A percentile compares a stretch with the other conserved stretches of the same genome.
These are phyloP conservation scores for Orestias chungarensis DNA, from an alignment of 2,797 vertebrate genomes.

Conservation along the genomic window DNA sequence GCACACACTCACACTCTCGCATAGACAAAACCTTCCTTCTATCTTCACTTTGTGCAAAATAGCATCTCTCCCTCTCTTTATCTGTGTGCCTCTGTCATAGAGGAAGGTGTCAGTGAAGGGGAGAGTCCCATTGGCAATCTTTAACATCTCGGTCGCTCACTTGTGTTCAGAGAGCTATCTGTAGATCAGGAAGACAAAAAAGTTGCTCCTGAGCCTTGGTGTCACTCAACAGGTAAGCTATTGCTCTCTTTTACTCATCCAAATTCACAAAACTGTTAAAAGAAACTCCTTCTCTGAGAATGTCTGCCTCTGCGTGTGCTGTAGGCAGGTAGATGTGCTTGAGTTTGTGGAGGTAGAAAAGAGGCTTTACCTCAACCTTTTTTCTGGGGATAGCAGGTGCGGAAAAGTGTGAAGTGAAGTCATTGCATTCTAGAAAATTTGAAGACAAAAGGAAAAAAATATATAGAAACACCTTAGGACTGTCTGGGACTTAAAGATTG, in stretches of 20 bases:
- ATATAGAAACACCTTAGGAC: constrained; percentile 20
- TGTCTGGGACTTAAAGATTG: constrained; percentile 15
- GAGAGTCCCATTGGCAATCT: constrained; percentile 75
- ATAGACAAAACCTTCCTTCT: constrained; percentile 24
- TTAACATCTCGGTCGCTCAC: constrained; percentile 66
- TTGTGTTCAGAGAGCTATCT: constrained; percentile 74
- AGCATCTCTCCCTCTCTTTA: constrained; percentile 45
- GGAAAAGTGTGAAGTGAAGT: constrained; percentile 42
- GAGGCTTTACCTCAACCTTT: constrained; percentile 63
- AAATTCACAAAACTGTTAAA: constrained; percentile 73
- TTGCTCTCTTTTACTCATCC: constrained; percentile 62
- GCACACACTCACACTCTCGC: neutral
- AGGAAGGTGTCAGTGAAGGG: constrained; percentile 65
- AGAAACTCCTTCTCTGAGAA: constrained; percentile 44
- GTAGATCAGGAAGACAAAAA: constrained; percentile 76
- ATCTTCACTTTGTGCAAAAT: constrained; percentile 37
- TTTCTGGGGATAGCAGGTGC: constrained; percentile 48
- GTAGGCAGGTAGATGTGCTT: constrained; percentile 64
- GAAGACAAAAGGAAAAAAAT: constrained; percentile 27
- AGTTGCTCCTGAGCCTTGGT: constrained; percentile 63
- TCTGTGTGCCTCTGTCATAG: constrained; percentile 57
- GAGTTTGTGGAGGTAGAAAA: constrained; percentile 71
- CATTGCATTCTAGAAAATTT: constrained; percentile 57
- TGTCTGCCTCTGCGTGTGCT: constrained; percentile 54
- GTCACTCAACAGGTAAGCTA: constrained; percentile 77